These are phyloP conservation scores for Sussaba pulchella DNA, from an alignment of 2,888 invertebrate genomes.

Conservation along the genomic window DNA sequence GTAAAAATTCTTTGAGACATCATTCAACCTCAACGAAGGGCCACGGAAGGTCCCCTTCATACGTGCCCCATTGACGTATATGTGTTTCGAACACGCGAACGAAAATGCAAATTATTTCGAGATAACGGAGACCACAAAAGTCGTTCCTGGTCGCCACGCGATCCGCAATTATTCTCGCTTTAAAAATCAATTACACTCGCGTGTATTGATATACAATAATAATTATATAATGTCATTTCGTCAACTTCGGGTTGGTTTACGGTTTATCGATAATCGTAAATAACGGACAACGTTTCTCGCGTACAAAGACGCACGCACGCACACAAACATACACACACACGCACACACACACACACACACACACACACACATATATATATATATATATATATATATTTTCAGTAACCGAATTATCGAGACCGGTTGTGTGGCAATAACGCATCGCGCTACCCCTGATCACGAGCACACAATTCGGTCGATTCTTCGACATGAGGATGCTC, in stretches of 20 bases:
- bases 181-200: constrained; percentile 51
- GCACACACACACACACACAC: too few relatives aligned
- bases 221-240: too few relatives aligned
- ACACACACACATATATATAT: too few relatives aligned
- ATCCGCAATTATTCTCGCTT: constrained; percentile 53
- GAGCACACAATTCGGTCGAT: not conserved
- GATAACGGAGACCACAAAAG: not conserved
- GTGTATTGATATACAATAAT: too few relatives aligned
- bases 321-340: too few relatives aligned
- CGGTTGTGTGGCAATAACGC: not conserved
- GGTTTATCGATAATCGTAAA: constrained; percentile 37
- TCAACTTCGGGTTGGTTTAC: not conserved
- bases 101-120: not conserved
- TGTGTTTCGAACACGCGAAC: not conserved
- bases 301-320: too few relatives aligned
- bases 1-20: not conserved
- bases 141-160: not conserved
- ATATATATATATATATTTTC: not conserved
- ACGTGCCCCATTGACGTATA: not conserved
- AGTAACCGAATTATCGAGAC: not conserved
- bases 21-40: constrained; percentile 9
- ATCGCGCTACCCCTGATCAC: not conserved
- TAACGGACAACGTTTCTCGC: too few relatives aligned
- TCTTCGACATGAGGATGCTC: not conserved
- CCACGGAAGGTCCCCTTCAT: not conserved